Percentiles rank a stretch among this genome's conserved stretches.
These are phyloP conservation scores for Donacobius atricapilla DNA, from an alignment of 2,113 vertebrate genomes.

Conservation along the genomic window DNA sequence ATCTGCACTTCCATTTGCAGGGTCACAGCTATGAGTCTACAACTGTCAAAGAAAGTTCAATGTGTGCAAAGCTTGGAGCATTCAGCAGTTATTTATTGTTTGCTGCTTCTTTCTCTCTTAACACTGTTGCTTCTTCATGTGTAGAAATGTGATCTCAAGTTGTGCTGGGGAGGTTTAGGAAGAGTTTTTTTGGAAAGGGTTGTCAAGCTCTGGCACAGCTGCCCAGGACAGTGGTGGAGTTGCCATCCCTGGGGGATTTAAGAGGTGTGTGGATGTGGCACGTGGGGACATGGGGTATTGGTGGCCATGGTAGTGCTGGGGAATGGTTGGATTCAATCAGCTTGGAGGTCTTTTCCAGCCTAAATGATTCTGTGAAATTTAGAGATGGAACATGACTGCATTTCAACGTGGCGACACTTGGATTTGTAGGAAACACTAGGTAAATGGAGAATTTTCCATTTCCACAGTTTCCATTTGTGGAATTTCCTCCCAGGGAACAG, in stretches of 20 bases:
- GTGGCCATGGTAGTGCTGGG: background rate
- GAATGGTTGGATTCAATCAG: rapidly evolving
- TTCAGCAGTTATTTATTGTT: background rate
- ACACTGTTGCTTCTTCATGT: background rate
- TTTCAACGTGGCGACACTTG: rapidly evolving
- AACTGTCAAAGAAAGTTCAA: background rate
- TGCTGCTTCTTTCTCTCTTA: background rate
- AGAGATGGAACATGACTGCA: background rate
- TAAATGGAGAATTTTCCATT: background rate
- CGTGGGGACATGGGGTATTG: background rate
- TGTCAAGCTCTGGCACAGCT: background rate
- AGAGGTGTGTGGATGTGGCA: rapidly evolving
- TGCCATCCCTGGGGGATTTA: rapidly evolving
- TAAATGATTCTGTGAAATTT: background rate
- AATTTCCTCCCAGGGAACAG: background rate
- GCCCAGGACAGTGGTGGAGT: background rate
- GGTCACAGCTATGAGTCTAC: background rate
- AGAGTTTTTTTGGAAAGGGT: background rate
- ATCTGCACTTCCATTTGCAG: background rate
- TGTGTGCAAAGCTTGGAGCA: background rate
- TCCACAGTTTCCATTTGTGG: rapidly evolving
- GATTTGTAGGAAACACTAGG: background rate
- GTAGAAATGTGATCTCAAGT: background rate
- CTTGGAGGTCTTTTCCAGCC: background rate
- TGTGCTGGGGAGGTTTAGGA: background rate